These are phyloP conservation scores for Hyperopisus bebe DNA, from an alignment of 2,113 vertebrate species.

Conservation along the genomic window DNA sequence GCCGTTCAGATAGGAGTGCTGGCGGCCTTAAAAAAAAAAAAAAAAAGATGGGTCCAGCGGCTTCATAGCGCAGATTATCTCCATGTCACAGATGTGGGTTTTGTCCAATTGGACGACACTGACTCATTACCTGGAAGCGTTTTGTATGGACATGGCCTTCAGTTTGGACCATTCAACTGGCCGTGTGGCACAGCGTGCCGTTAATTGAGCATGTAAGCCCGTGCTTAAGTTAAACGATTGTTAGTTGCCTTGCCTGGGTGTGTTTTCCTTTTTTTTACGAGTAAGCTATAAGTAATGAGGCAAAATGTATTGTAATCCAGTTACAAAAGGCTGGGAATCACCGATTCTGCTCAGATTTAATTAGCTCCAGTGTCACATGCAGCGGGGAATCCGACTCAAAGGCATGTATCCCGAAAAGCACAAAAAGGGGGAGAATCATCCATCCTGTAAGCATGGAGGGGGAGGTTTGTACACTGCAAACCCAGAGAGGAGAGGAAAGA, in stretches of 20 bases:
- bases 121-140: conserved; percentile 9
- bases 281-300: neutral
- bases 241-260: conserved; percentile 9
- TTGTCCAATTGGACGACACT: conserved; percentile 4
- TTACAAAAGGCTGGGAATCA: neutral
- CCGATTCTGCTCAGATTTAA: conserved; percentile 4
- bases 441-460: neutral
- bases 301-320: conserved; percentile 15
- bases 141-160: neutral
- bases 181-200: neutral
- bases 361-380: neutral
- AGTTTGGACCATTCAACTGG: neutral
- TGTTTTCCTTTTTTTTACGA: conserved; percentile 5
- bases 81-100: conserved; percentile 15
- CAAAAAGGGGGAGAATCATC: neutral
- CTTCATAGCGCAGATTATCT: neutral
- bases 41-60: neutral
- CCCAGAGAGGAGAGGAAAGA: neutral
- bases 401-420: neutral
- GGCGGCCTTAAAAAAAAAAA: neutral
- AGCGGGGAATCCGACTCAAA: neutral
- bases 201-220: conserved; percentile 13
- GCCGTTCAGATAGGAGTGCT: neutral
- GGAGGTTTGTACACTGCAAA: neutral
- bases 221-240: conserved; percentile 2